A percentile compares a stretch with the other conserved stretches of the same genome.
phyloP scores from a whole-genome alignment of 2,113 vertebrate genomes.

The Cairina moschata region DNA sequence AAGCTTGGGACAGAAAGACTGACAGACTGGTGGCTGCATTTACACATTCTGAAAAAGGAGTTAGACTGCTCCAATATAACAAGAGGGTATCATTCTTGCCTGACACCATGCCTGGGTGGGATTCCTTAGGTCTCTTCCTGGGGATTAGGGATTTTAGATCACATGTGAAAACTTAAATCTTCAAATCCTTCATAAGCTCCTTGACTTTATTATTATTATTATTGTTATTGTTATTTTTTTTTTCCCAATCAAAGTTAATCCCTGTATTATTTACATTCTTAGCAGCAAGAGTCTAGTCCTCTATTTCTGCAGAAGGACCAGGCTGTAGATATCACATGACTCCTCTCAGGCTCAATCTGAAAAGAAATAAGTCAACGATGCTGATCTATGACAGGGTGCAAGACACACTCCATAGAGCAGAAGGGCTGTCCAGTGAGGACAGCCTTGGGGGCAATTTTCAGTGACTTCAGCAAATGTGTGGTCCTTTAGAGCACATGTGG shows the following conservation, averaged over 20 bases:
- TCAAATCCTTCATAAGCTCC: background rate
- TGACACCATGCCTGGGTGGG: background rate
- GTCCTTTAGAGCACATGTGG: background rate
- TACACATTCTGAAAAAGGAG: background rate
- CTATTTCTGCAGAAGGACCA: background rate
- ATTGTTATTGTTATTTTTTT: too few species aligned
- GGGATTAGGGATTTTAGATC: background rate
- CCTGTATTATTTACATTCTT: accelerated
- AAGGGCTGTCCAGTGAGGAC: background rate
- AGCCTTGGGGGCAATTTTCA: background rate
- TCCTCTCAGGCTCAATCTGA: background rate
- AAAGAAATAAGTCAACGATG: background rate
- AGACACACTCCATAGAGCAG: background rate
- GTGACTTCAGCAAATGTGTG: background rate
- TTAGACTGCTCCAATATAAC: background rate
- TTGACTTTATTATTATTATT: background rate
- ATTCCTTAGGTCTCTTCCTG: background rate
- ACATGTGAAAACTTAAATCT: background rate
- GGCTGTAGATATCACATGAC: background rate
- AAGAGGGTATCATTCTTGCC: background rate
- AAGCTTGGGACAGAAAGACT: background rate
- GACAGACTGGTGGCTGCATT: background rate
- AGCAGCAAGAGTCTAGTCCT: background rate
- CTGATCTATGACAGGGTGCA: background rate
- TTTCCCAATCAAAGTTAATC: background rate